Conservation (phyloP, 1,140 invertebrate species). For the Lethrus apterus region DNA sequence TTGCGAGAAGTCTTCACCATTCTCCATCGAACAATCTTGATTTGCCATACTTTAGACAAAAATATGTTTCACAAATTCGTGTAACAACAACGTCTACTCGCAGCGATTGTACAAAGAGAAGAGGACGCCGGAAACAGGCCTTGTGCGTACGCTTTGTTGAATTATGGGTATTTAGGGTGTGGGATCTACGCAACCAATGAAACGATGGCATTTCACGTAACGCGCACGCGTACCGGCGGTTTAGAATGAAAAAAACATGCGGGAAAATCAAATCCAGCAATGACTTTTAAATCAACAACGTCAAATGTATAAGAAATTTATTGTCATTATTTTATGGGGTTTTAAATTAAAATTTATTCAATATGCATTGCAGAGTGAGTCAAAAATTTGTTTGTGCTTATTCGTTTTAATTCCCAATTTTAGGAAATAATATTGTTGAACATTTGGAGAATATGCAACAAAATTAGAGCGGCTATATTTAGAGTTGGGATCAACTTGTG, state of each 20-base stretch:
- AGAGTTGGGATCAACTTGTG: slow-evolving; percentile 59
- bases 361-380: slow-evolving; percentile 18
- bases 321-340: slow-evolving; percentile 3
- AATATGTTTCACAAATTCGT: slow-evolving; percentile 1
- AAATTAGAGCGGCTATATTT: slow-evolving; percentile 61
- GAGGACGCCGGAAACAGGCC: slow-evolving; percentile 19
- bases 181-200: slow-evolving; percentile 14
- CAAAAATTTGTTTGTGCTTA: neutral
- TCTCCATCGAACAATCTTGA: slow-evolving; percentile 41
- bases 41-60: slow-evolving; percentile 28
- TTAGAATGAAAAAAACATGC: neutral
- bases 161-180: slow-evolving; percentile 15
- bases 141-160: slow-evolving; percentile 9
- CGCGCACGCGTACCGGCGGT: neutral
- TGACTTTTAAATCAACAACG: neutral
- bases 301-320: slow-evolving; percentile 10
- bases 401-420: slow-evolving; percentile 10
- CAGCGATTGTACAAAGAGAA: slow-evolving; percentile 21
- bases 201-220: neutral
- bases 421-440: slow-evolving; percentile 42
- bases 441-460: slow-evolving; percentile 66
- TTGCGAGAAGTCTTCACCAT: slow-evolving; percentile 61
- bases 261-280: slow-evolving; percentile 8
- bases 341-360: slow-evolving; percentile 9
- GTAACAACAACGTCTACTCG: slow-evolving; percentile 19